Conservation (phyloP, 2,888 invertebrate genomes). For the Dermolepida albohirtum region DNA sequence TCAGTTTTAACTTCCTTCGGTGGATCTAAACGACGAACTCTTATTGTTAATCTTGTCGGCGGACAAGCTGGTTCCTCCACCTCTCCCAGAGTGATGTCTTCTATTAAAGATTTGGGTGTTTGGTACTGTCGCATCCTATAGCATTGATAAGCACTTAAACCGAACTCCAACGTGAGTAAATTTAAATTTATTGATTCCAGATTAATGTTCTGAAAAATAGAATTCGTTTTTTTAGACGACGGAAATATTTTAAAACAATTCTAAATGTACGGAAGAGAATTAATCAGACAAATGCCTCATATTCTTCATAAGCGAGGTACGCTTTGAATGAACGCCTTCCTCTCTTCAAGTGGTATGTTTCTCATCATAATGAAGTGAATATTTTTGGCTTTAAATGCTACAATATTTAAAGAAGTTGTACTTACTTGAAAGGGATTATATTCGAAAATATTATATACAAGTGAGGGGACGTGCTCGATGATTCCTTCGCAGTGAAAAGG, state of each 20-base stretch:
- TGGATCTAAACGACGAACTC: conserved; percentile 52
- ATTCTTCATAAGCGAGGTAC: conserved; percentile 48
- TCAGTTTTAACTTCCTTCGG: conserved; percentile 40
- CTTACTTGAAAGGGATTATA: conserved; percentile 80
- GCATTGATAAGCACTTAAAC: conserved; percentile 84
- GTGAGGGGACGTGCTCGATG: conserved; percentile 76
- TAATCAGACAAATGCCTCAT: conserved; percentile 59
- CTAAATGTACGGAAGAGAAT: conserved; percentile 16
- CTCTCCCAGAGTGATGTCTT: conserved; percentile 58
- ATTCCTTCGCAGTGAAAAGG: conserved; percentile 92
- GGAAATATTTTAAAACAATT: neutral
- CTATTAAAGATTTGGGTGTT: conserved; percentile 77
- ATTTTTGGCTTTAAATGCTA: no score
- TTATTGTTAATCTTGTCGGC: conserved; percentile 63
- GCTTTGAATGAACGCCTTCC: conserved; percentile 57
- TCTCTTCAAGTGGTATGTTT: conserved; percentile 51
- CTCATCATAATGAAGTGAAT: conserved; percentile 48
- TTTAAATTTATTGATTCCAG: conserved; percentile 74
- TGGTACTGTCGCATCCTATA: conserved; percentile 83
- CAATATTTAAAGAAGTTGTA: conserved; percentile 24
- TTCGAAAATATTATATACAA: conserved; percentile 76
- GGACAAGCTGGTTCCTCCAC: conserved; percentile 66
- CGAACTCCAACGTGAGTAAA: conserved; percentile 74
- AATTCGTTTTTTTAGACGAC: neutral
- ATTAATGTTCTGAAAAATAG: conserved; percentile 71